A percentile compares a stretch with the other conserved stretches of the same genome.
Evolutionary conservation across 35 echinoderm and acorn worm genomes (phyloP).

Genomic region (Apostichopus parvimensis): DNA sequence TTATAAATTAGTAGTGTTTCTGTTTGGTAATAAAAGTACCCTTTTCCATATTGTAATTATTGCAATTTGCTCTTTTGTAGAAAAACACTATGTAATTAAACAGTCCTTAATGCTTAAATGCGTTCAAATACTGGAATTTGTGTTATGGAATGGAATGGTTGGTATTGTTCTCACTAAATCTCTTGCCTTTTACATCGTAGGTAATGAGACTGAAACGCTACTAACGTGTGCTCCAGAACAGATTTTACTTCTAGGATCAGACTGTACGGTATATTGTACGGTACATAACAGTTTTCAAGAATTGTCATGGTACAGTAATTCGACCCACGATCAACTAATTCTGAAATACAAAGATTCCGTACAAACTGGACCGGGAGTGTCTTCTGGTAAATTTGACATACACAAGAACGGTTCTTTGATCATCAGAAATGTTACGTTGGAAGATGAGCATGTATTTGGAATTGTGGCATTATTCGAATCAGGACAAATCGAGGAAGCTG

Average conservation of each 20-base stretch:
- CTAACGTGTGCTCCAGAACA: not conserved
- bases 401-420: not conserved
- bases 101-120: too few relatives aligned
- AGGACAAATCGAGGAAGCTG: not conserved
- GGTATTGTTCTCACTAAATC: too few relatives aligned
- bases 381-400: not conserved
- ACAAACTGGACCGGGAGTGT: not conserved
- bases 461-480: not conserved
- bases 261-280: not conserved
- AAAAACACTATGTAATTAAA: too few relatives aligned
- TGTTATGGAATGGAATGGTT: too few relatives aligned
- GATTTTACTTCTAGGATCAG: not conserved
- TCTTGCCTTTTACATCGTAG: not conserved
- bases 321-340: not conserved
- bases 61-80: too few relatives aligned
- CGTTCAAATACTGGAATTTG: too few relatives aligned
- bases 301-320: not conserved
- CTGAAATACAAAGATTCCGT: conserved; percentile 6
- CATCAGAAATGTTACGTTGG: not conserved
- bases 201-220: not conserved
- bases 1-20: too few relatives aligned
- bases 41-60: too few relatives aligned
- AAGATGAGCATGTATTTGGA: not conserved
- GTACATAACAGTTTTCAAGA: not conserved
- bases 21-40: too few relatives aligned